Percentiles rank a stretch among this genome's conserved stretches.
Conservation (phyloP, 2,797 vertebrate species). For the Choloepus didactylus region DNA sequence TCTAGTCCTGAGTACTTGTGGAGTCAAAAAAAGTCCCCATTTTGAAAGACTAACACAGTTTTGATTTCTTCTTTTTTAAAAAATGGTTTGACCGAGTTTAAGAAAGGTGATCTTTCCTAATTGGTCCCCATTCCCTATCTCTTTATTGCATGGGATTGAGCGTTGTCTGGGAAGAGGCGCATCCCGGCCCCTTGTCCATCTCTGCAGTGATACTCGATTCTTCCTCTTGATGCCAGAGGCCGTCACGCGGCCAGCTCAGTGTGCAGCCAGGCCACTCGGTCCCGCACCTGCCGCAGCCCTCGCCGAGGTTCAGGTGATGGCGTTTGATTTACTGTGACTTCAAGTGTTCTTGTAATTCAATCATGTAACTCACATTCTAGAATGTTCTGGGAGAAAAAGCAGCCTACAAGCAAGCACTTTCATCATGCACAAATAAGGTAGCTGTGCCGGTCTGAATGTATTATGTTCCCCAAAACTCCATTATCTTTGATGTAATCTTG, state of each 20-base stretch:
- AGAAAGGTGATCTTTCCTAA: not conserved
- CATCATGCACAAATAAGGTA: slow-evolving; percentile 61
- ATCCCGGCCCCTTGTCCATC: not conserved
- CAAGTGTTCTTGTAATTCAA: slow-evolving; percentile 44
- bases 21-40: not conserved
- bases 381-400: slow-evolving; percentile 54
- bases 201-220: not conserved
- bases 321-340: slow-evolving; percentile 33
- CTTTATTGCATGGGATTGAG: not conserved
- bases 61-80: not conserved
- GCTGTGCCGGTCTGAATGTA: not conserved
- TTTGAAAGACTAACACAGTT: not conserved
- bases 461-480: too few species aligned
- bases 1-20: not conserved
- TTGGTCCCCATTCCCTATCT: not conserved
- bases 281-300: not conserved
- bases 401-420: not conserved
- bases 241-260: not conserved
- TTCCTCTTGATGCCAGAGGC: not conserved
- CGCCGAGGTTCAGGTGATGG: not conserved
- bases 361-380: slow-evolving; percentile 43
- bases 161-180: not conserved
- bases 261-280: not conserved
- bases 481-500: too few species aligned
- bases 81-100: not conserved